Evolutionary conservation across 2,113 vertebrate genomes (phyloP).

Genomic region (Myanophis thanlyinensis): DNA sequence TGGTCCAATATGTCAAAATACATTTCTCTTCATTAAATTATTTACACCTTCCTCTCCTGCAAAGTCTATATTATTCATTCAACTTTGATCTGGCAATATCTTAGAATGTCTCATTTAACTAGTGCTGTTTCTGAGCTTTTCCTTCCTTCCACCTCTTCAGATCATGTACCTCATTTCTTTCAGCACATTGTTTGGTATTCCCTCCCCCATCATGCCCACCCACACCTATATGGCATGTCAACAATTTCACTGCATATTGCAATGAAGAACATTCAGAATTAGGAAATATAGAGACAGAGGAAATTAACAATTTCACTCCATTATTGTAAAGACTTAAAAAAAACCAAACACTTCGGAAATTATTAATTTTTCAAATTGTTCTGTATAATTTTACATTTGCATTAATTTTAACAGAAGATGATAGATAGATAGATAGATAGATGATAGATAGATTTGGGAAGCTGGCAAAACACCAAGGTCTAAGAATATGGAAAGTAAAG

Average conservation of each 20-base stretch:
- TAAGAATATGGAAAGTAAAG: background rate
- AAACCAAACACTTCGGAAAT: background rate
- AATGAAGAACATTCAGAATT: background rate
- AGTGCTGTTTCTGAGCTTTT: conserved; percentile 7
- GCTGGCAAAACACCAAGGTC: background rate
- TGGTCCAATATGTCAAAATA: background rate
- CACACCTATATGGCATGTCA: background rate
- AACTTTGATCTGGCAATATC: conserved; percentile 16
- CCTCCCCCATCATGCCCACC: background rate
- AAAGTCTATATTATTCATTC: background rate
- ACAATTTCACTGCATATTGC: background rate
- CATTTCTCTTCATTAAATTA: conserved; percentile 30
- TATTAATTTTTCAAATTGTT: background rate
- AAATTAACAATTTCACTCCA: background rate
- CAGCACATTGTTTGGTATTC: conserved; percentile 16
- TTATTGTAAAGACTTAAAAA: background rate
- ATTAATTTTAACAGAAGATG: background rate
- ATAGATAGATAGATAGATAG: too few relatives aligned
- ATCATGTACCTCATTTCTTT: conserved; percentile 17
- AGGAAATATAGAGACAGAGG: background rate
- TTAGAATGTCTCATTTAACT: conserved; percentile 20
- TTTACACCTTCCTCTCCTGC: background rate
- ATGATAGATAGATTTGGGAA: background rate
- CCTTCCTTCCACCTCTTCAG: background rate
- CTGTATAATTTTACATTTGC: background rate